Evolutionary conservation across 2,888 invertebrate species (phyloP).

Genomic region (Netelia melanura): DNA sequence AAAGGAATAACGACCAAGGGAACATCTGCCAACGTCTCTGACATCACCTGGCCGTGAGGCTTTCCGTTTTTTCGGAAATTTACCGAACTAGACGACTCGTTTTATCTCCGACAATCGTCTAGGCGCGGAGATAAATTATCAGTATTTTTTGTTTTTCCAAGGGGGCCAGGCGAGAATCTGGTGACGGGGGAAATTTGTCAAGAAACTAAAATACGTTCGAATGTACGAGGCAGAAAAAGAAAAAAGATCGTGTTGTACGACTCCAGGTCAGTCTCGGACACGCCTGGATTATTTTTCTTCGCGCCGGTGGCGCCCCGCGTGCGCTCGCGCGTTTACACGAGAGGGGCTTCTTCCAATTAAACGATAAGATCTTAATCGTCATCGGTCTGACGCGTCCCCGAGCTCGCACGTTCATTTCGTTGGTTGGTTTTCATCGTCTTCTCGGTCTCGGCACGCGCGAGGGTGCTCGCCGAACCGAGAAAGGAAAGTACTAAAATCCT

Average conservation of each 20-base stretch:
- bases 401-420: slow-evolving; percentile 39
- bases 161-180: slow-evolving; percentile 27
- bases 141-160: slow-evolving; percentile 9
- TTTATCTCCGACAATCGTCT: slow-evolving; percentile 36
- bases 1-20: slow-evolving; percentile 67
- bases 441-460: slow-evolving; percentile 58
- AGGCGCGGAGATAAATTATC: slow-evolving; percentile 47
- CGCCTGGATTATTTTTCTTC: slow-evolving; percentile 65
- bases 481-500: slow-evolving; percentile 20
- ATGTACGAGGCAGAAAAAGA: neutral
- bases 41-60: slow-evolving; percentile 79
- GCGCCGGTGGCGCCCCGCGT: slow-evolving; percentile 49
- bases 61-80: slow-evolving; percentile 80
- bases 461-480: slow-evolving; percentile 54
- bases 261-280: slow-evolving; percentile 49
- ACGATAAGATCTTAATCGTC: slow-evolving; percentile 80
- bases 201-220: slow-evolving; percentile 33
- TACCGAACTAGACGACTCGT: slow-evolving; percentile 64
- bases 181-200: slow-evolving; percentile 47
- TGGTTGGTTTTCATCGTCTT: slow-evolving; percentile 18
- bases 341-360: slow-evolving; percentile 77
- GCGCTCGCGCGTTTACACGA: slow-evolving; percentile 28
- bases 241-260: slow-evolving; percentile 3
- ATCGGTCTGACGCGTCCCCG: slow-evolving; percentile 71
- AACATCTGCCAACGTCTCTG: slow-evolving; percentile 81